Base-by-base conservation (phyloP, 1,140 invertebrate genomes). In the Pygmarrhopalites habei region DNA sequence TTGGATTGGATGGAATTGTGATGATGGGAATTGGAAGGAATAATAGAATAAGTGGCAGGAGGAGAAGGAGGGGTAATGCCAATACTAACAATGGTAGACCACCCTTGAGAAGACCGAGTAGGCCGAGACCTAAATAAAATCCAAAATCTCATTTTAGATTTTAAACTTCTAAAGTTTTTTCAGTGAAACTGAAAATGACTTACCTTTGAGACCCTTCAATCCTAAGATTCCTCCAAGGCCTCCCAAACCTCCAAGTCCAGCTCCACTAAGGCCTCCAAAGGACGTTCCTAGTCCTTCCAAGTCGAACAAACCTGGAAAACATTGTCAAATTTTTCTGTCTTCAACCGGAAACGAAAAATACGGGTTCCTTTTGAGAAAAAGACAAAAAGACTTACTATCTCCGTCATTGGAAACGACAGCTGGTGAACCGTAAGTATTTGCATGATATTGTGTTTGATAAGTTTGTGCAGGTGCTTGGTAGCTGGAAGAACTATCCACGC, bases 21-120 rank as follows among this genome's bases (percentile, higher is more conserved):
- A 70, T 70, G 10, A 70, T 58, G 5, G 68, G 68, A 26, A 70
- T 30, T 29, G 68, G 68, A 25, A 70, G 43, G 26, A 70, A 64
- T 17, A 67, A 32, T n/a, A 70, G 39, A 15, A 70, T 21, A 2
- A 70, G 29, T 3, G 68, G 60, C 2, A 62, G 29, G 21, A 70
- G 39, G 10, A 70, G 52, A 10, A 70, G 47, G 10, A 70, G 39
- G 2, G 60, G 62, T 29, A 66, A 51, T 21, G 61, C 29, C 19
- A 70, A 39, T 41, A 61, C 44, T 10, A 70, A 30, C 1, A 67
- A 25, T 10, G 64, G 64, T 19, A 70, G n/a, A 0, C 44, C 32
- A 25, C 64, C 67, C 32, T 68, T 68, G 0, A 61, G 21, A 3
- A 68, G 17, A 4, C 58, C 66, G 1, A 65, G 30, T 23, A 68